phyloP scores from a whole-genome alignment of 2,113 vertebrate species.

The Psammodynastes pulverulentus region DNA sequence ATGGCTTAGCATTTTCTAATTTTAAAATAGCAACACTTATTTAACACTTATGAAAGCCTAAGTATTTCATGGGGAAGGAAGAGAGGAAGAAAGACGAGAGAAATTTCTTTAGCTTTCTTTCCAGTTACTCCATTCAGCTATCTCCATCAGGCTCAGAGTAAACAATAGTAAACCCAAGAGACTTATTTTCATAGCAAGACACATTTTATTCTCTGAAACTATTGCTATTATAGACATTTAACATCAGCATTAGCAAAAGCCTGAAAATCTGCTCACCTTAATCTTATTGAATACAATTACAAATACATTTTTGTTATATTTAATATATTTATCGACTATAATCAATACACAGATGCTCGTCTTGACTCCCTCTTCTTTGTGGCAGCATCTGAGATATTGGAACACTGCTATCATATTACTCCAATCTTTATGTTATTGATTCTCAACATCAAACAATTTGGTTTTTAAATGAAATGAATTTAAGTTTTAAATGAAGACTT shows the following conservation, averaged over 20 bases:
- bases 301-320: not conserved
- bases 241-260: not conserved
- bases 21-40: slow-evolving; percentile 1
- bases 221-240: slow-evolving; percentile 1
- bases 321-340: not conserved
- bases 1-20: not conserved
- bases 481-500: not conserved
- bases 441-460: not conserved
- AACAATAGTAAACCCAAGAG: not conserved
- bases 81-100: not conserved
- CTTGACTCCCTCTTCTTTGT: not conserved
- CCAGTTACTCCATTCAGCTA: not conserved
- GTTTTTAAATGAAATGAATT: not conserved
- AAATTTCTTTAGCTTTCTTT: not conserved
- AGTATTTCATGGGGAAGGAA: not conserved
- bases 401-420: no score
- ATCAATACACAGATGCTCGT: not conserved
- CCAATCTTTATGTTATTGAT: not conserved
- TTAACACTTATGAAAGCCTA: slow-evolving; percentile 11
- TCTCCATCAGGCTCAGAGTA: not conserved
- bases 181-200: slow-evolving; percentile 14
- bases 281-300: not conserved
- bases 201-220: not conserved
- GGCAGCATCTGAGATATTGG: no score
- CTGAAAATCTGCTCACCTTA: not conserved